Base-by-base conservation (phyloP, 2,113 vertebrate genomes). In the Fukomys damarensis region DNA sequence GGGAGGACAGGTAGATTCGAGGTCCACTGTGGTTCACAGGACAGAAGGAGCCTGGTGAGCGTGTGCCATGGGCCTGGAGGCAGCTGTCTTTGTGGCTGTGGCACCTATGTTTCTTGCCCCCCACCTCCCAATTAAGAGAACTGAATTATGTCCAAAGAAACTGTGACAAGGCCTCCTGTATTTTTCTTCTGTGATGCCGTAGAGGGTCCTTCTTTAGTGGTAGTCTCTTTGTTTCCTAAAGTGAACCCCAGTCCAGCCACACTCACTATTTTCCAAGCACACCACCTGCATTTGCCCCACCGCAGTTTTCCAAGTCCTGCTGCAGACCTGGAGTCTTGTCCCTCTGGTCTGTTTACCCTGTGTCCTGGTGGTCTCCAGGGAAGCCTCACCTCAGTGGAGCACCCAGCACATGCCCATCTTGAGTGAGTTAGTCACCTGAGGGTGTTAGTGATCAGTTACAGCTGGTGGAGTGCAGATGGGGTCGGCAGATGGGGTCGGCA, bases 181-280 rank as follows among this genome's bases (percentile, higher is more conserved):
- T 12, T 49, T 35, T 46, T 58, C 24, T 13, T 1, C 30, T 65
- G 11, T 9, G 1, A 19, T 17, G n/a, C 35, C 10, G 13, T 14
- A 26, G 11, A 3, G 43, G 13, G 41, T 17, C 20, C 54, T 24
- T 49, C 46, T 28, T 52, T 7, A 14, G 26, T 11, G 0, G 0
- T 32, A 38, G 59, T 26, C 52, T 61, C 46, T 46, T 43, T 12
- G 17, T 35, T 56, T 30, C 56, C 80, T 32, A 17, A 17, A 46
- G 4, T 9, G 6, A 38, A 43, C 14, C 30, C 65, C 17, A 0
- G 28, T 58, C 52, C 1, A 7, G 65, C 85, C 74, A 16, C 9
- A 4, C 52, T 19, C 49, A 4, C 16, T 19, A 22, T 59, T 59
- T 59, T 22, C 17, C 20, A 59, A 16, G 58, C 20, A 22, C 58